A percentile compares a stretch with the other conserved stretches of the same genome.
These are phyloP conservation scores for Troides helena DNA, from an alignment of 2,888 invertebrate genomes.

Conservation along the genomic window DNA sequence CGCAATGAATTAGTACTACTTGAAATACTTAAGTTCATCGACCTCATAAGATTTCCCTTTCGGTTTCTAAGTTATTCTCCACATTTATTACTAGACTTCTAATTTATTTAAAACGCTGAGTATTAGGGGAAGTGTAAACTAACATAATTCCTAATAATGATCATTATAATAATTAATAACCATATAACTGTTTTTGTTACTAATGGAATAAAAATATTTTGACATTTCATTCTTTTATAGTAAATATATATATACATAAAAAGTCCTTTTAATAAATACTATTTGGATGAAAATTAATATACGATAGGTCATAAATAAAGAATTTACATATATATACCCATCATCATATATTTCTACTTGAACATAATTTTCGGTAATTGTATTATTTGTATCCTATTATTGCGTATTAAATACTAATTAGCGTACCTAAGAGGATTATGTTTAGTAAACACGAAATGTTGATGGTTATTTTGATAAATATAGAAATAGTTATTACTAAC, in stretches of 20 bases:
- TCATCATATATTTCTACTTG: too few species aligned
- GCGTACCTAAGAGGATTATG: background rate
- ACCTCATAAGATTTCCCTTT: background rate
- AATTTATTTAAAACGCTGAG: background rate
- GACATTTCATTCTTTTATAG: too few species aligned
- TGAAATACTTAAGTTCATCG: background rate
- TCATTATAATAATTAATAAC: too few species aligned
- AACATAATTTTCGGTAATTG: background rate
- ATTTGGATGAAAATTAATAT: too few species aligned
- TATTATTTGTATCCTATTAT: background rate
- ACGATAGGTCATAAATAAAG: too few species aligned
- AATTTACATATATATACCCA: too few species aligned
- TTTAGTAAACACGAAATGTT: constrained; percentile 5
- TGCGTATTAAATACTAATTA: background rate
- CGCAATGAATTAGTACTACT: background rate
- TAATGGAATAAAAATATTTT: too few species aligned
- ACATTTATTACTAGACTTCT: background rate
- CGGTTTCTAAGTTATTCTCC: background rate
- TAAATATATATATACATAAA: too few species aligned
- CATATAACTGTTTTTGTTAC: too few species aligned
- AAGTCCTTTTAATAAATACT: too few species aligned
- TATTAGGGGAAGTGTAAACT: background rate
- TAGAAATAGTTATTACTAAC: background rate
- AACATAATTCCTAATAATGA: background rate
- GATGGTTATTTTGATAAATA: background rate